Conservation (phyloP, 2,888 invertebrate species). For the Agrilus cyanescens region DNA sequence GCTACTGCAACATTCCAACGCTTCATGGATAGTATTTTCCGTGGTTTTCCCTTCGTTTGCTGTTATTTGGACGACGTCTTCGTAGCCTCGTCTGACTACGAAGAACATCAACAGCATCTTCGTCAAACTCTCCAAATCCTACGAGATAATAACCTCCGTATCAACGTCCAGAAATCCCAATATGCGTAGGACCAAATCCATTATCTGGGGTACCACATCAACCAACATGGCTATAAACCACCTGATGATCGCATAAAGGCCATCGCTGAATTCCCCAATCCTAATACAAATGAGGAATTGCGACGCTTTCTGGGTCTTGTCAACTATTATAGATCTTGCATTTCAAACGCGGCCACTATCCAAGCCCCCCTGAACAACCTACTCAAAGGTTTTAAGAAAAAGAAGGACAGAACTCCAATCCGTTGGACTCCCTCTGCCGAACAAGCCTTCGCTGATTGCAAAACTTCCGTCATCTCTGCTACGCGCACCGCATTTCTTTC, state of each 20-base stretch:
- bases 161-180: not conserved
- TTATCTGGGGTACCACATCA: not conserved
- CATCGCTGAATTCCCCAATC: not conserved
- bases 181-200: not conserved
- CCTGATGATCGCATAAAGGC: not conserved
- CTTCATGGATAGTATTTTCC: not conserved
- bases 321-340: not conserved
- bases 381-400: too few species aligned
- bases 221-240: conserved; percentile 1
- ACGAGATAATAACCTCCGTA: too few species aligned
- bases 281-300: not conserved
- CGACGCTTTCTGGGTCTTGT: not conserved
- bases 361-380: too few species aligned
- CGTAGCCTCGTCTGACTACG: not conserved
- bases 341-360: not conserved
- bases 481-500: too few species aligned
- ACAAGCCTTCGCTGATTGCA: too few species aligned
- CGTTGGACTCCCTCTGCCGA: too few species aligned
- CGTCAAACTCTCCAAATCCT: too few species aligned
- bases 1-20: not conserved
- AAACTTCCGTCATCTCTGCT: too few species aligned
- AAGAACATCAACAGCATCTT: not conserved
- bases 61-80: not conserved
- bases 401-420: too few species aligned
- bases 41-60: too few species aligned